Evolutionary conservation across 2,888 invertebrate species (phyloP), one percentile per base, ranked within the genome.

Genomic region (Catocala fraxini): DNA sequence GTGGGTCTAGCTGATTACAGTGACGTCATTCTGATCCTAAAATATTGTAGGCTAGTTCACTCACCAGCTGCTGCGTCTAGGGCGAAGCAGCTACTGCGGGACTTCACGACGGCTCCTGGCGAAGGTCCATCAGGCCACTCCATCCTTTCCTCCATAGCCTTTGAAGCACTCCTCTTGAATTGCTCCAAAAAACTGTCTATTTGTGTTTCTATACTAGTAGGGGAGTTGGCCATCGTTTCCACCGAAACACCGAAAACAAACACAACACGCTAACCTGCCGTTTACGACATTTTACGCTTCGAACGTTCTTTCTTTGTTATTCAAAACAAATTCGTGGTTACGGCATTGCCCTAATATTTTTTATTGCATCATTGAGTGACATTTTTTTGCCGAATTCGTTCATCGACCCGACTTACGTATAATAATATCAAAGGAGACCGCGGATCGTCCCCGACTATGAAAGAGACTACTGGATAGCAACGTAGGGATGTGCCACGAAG

Each of bases 161-260:
- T 96, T 59, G 97, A 97, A 77, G 97, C 97, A 93, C 97, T 97
- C 73, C 96, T 95, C 87, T 97, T 97, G 87, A 97, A 97, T 87
- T 97, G 97, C 94, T 97, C 97, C 89, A 97, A 92, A 94, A 97
- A 97, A 93, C 96, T 96, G 95, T 97, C 97, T 94, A 97, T 97
- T 95, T 97, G 97, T 82, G 96, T 97, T 94, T 97, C 97, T 89
- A 97, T 96, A 78, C 96, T 97, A 74, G 96, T 95, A 73, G 96
- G 96, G 79, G 96, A 96, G 87, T 91, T 95, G 77, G 95, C 95
- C 95, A 96, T 96, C 85, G 91, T 92, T 87, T 86, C 90, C 89
- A 91, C 89, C 91, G 90, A 90, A 89, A 92, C 93, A 90, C 88
- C 89, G 83, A 89, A 91, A 92, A 91, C 93, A 93, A 92, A 93